Evolutionary conservation across 2,113 vertebrate species (phyloP).

Genomic region (Coryphaenoides rupestris): DNA sequence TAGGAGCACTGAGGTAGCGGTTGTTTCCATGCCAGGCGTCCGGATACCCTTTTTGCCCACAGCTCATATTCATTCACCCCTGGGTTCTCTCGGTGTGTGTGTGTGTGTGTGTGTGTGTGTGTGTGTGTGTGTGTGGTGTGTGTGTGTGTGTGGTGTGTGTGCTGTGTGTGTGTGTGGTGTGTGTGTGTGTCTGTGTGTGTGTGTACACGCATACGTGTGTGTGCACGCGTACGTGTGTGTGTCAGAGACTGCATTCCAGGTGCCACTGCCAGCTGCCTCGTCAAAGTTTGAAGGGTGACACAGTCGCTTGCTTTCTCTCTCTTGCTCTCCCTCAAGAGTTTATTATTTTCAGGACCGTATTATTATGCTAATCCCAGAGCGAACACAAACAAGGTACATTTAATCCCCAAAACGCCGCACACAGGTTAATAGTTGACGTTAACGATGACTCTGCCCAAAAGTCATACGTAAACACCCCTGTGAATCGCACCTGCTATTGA

Average conservation of each 20-base stretch:
- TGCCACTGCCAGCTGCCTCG: slow-evolving; percentile 64
- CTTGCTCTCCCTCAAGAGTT: slow-evolving; percentile 4
- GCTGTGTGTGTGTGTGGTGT: slow-evolving; percentile 16
- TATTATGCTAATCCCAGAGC: too few species aligned
- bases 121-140: slow-evolving; percentile 1
- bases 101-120: slow-evolving; percentile 13
- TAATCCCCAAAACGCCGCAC: too few species aligned
- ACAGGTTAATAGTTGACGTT: too few species aligned
- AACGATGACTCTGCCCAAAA: too few species aligned
- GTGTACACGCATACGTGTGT: slow-evolving; percentile 20
- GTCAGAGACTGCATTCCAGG: slow-evolving; percentile 34
- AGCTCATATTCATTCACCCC: slow-evolving; percentile 55
- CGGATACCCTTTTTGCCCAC: slow-evolving; percentile 62
- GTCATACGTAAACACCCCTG: too few species aligned
- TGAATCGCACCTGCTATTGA: too few species aligned
- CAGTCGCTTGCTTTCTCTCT: background rate
- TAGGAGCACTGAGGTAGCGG: slow-evolving; percentile 60
- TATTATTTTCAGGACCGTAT: too few species aligned
- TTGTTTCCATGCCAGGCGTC: slow-evolving; percentile 66
- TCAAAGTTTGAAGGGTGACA: slow-evolving; percentile 43
- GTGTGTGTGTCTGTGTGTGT: slow-evolving; percentile 2
- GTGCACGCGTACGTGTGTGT: slow-evolving; percentile 6
- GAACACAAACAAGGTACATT: too few species aligned
- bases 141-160: slow-evolving; percentile 8
- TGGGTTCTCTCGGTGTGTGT: slow-evolving; percentile 19